phyloP scores from a whole-genome alignment of 2,888 invertebrate genomes.

The Diogma glabrata region DNA sequence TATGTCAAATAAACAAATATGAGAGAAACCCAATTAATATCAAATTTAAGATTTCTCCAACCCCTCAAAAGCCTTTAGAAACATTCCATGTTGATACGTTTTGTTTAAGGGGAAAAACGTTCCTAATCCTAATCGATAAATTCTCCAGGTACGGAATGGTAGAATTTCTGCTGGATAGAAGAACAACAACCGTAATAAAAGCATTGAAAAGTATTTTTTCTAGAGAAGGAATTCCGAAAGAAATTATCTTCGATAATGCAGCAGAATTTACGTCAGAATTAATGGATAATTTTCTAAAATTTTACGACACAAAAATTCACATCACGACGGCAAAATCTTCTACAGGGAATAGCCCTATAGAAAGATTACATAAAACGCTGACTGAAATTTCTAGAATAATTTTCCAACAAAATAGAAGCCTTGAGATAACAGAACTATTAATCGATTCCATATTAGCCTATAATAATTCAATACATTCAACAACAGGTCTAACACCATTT shows the following conservation, averaged over 20 bases:
- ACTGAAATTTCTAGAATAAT: neutral
- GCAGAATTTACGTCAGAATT: neutral
- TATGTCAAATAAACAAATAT: neutral
- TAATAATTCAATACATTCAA: neutral
- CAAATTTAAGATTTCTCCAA: neutral
- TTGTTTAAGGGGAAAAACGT: neutral
- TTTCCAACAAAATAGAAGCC: neutral
- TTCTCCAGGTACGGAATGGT: neutral
- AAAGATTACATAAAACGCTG: neutral
- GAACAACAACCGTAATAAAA: no score
- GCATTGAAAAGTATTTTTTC: no score
- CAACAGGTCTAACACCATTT: neutral
- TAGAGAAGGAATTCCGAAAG: no score
- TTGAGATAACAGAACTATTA: neutral
- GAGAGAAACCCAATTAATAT: neutral
- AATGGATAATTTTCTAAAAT: neutral
- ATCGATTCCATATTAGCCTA: neutral
- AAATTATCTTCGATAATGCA: no score
- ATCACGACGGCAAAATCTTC: conserved; percentile 3
- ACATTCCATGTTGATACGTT: neutral
- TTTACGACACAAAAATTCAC: no score
- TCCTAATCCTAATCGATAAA: neutral
- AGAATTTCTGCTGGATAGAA: no score
- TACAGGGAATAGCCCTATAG: neutral
- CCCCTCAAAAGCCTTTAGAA: neutral